phyloP scores from a whole-genome alignment of 2,113 vertebrate genomes.

The Hipposideros armiger region DNA sequence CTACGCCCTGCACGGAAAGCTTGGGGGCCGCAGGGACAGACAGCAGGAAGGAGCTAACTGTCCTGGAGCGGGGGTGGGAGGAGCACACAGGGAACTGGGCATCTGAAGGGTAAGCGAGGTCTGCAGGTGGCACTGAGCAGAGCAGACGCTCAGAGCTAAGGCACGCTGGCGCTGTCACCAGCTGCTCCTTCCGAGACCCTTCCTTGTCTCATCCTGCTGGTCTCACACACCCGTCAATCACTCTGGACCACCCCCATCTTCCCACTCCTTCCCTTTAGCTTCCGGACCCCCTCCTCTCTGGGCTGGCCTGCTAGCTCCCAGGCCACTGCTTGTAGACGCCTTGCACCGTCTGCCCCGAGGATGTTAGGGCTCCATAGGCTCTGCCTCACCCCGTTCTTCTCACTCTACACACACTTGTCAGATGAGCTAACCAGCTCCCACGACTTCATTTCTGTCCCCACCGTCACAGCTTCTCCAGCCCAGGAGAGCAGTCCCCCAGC shows the following conservation, averaged over 20 bases:
- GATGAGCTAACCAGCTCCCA: background rate
- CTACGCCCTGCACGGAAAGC: accelerated
- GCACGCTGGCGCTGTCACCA: background rate
- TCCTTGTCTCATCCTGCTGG: background rate
- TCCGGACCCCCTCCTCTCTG: background rate
- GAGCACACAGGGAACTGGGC: too few relatives aligned
- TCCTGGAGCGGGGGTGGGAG: background rate
- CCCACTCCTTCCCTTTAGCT: too few relatives aligned
- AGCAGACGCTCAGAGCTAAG: background rate
- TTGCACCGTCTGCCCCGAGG: background rate
- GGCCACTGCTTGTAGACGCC: background rate
- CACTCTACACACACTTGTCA: background rate
- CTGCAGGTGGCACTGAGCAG: accelerated
- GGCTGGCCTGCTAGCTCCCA: background rate
- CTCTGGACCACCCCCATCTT: background rate
- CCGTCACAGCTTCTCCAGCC: background rate
- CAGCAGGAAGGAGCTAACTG: background rate
- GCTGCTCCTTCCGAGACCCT: background rate
- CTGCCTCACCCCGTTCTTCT: background rate
- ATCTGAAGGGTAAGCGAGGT: background rate
- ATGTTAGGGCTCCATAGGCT: background rate
- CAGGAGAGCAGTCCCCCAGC: background rate
- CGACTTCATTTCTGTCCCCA: background rate
- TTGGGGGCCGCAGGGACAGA: background rate
- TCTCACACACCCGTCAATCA: background rate